These are phyloP conservation scores for Tolmerus cingulatus DNA, from an alignment of 2,888 invertebrate genomes.

Conservation along the genomic window DNA sequence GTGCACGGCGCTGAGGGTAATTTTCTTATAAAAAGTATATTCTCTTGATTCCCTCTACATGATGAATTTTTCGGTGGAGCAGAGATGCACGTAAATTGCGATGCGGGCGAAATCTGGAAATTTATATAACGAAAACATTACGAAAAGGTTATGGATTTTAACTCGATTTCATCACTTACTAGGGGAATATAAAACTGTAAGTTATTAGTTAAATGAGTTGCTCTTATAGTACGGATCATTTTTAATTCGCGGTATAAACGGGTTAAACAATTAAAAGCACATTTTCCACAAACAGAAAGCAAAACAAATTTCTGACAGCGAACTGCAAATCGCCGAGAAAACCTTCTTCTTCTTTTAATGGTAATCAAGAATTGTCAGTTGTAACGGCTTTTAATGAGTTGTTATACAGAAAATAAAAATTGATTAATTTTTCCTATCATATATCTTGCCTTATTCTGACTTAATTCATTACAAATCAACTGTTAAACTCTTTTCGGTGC, in stretches of 20 bases:
- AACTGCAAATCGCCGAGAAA: background rate
- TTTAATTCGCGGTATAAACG: background rate
- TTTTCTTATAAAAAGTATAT: background rate
- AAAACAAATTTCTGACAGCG: background rate
- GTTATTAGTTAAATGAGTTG: background rate
- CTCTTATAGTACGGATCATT: background rate
- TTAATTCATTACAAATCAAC: too few species aligned
- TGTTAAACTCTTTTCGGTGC: too few species aligned
- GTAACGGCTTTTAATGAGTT: background rate
- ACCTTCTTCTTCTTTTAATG: background rate
- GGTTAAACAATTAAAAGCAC: background rate
- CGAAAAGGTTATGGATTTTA: background rate
- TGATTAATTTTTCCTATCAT: too few species aligned
- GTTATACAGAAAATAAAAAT: too few species aligned
- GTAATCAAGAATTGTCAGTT: background rate
- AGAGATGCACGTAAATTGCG: constrained; percentile 3
- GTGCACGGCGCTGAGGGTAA: background rate
- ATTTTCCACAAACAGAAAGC: background rate
- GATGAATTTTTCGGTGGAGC: background rate
- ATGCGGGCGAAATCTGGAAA: background rate
- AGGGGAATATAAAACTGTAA: constrained; percentile 1
- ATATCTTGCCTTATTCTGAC: too few species aligned
- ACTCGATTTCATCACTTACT: background rate
- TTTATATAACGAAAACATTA: background rate
- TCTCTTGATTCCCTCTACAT: background rate